phyloP scores from a whole-genome alignment of 2,113 vertebrate genomes.

The Anarrhichthys ocellatus region DNA sequence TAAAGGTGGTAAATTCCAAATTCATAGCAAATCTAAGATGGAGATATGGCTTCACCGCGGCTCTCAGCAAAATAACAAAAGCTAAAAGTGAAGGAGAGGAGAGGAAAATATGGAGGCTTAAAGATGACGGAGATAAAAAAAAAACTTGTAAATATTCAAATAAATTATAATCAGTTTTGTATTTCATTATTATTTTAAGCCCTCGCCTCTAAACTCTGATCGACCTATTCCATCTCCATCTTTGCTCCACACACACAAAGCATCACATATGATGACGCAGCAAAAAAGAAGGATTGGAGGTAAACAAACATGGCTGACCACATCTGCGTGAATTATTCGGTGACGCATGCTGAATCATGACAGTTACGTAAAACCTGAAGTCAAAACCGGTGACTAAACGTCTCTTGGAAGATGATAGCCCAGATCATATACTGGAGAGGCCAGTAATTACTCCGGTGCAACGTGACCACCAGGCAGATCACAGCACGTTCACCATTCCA shows the following conservation, averaged over 20 bases:
- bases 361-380: conserved; percentile 32
- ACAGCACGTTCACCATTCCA: conserved; percentile 25
- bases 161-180: neutral
- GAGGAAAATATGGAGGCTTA: neutral
- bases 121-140: neutral
- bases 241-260: neutral
- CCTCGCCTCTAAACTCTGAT: neutral
- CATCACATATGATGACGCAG: conserved; percentile 14
- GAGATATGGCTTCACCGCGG: no score
- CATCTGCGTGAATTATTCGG: conserved; percentile 21
- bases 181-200: neutral
- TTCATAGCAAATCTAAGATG: no score
- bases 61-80: no score
- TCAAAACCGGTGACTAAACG: conserved; percentile 53
- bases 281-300: conserved; percentile 2
- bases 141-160: neutral
- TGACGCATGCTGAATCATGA: conserved; percentile 65
- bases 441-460: conserved; percentile 36
- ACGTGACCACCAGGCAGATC: conserved; percentile 47
- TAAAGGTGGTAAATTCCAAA: no score
- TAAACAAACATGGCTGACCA: conserved; percentile 50
- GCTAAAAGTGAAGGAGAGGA: no score
- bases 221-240: neutral
- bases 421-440: neutral
- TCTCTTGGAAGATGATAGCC: conserved; percentile 35